Conservation (phyloP, 2,797 vertebrate species). For the Protosalanx chinensis region DNA sequence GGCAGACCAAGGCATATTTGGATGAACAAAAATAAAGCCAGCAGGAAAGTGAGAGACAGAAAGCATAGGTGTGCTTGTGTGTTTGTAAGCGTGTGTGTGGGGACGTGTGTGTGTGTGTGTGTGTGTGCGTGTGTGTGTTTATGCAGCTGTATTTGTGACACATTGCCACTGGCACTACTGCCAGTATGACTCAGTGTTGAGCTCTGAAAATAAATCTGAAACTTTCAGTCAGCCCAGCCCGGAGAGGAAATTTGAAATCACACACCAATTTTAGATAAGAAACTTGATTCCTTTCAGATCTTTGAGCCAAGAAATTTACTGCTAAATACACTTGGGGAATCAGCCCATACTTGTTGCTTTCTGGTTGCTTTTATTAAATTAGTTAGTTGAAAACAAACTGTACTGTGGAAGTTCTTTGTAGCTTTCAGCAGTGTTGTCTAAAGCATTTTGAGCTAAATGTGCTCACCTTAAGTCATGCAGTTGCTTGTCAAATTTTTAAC, state of each 20-base stretch:
- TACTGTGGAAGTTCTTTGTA: conserved; percentile 15
- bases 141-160: conserved; percentile 46
- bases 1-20: conserved; percentile 15
- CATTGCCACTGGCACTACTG: conserved; percentile 32
- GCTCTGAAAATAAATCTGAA: conserved; percentile 45
- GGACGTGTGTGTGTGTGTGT: background rate
- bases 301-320: conserved; percentile 48
- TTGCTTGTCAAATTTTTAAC: conserved; percentile 31
- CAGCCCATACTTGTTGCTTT: conserved; percentile 49
- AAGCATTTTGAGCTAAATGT: conserved; percentile 7
- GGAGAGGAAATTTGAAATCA: conserved; percentile 58
- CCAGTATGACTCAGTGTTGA: conserved; percentile 39
- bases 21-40: conserved; percentile 7
- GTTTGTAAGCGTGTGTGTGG: conserved; percentile 7
- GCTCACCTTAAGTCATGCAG: conserved; percentile 13
- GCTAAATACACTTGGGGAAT: conserved; percentile 37
- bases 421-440: conserved; percentile 24
- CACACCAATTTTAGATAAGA: conserved; percentile 65
- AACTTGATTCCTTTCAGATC: conserved; percentile 57
- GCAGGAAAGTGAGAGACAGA: background rate
- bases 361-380: conserved; percentile 43
- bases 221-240: conserved; percentile 40
- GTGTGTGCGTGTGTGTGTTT: conserved; percentile 26
- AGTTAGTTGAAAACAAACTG: conserved; percentile 28
- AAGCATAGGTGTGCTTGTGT: background rate